Conservation (phyloP, 2,888 invertebrate species). For the Nemurella pictetii region DNA sequence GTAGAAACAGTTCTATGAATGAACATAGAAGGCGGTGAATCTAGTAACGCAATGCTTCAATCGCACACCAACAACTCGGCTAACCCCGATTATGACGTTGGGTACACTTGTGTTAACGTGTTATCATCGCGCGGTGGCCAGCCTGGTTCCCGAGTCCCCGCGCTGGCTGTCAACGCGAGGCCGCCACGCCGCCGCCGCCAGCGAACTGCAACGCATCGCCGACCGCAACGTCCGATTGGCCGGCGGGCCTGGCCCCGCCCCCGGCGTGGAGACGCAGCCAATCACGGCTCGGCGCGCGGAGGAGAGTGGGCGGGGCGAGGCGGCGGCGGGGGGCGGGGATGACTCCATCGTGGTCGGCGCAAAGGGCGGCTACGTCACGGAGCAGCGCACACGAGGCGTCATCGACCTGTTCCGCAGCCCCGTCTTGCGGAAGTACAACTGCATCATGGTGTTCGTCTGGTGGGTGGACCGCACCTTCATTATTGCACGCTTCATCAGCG, state of each 20-base stretch:
- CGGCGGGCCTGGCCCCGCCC: neutral
- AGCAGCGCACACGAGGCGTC: constrained; percentile 22
- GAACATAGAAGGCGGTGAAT: too few relatives aligned
- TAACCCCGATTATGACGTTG: too few relatives aligned
- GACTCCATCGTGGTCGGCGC: neutral
- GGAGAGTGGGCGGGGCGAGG: neutral
- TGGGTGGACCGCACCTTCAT: constrained; percentile 33
- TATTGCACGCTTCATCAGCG: too few relatives aligned
- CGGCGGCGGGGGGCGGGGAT: neutral
- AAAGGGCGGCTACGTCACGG: neutral
- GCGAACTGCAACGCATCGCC: too few relatives aligned
- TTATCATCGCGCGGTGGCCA: constrained; percentile 38
- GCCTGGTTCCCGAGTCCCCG: constrained; percentile 54
- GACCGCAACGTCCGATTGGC: neutral
- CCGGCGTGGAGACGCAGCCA: neutral
- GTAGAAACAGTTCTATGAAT: too few relatives aligned
- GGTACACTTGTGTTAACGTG: too few relatives aligned
- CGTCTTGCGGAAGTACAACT: constrained; percentile 34
- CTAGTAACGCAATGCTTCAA: too few relatives aligned
- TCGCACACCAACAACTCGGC: too few relatives aligned
- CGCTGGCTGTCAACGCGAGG: constrained; percentile 51
- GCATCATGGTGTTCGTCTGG: constrained; percentile 38
- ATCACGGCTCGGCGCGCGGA: neutral
- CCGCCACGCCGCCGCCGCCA: constrained; percentile 50
- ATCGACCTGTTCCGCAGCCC: constrained; percentile 34